These are phyloP conservation scores for Gobio gobio DNA, from an alignment of 2,113 vertebrate genomes.

Conservation along the genomic window DNA sequence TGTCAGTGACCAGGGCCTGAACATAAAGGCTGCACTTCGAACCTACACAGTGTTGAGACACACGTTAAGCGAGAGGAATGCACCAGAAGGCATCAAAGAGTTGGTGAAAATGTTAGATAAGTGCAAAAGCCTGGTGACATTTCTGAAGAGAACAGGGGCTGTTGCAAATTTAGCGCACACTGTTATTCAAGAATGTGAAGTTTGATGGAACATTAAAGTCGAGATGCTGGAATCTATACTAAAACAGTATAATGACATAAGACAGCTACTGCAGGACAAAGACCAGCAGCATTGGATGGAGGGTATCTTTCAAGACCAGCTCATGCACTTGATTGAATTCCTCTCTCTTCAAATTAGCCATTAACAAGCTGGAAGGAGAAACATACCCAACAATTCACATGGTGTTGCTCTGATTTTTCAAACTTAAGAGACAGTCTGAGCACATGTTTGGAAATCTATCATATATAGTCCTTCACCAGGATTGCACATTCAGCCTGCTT, in stretches of 20 bases:
- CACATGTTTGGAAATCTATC: neutral
- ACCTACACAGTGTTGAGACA: neutral
- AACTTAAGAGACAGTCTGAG: neutral
- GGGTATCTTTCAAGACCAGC: slow-evolving; percentile 20
- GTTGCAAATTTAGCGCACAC: neutral
- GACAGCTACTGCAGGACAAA: neutral
- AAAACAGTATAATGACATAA: slow-evolving; percentile 14
- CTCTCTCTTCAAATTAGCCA: slow-evolving; percentile 38
- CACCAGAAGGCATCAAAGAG: neutral
- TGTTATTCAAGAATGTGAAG: slow-evolving; percentile 23
- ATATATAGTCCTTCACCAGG: neutral
- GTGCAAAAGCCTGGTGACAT: neutral
- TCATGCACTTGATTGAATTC: slow-evolving; percentile 33
- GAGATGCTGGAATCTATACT: slow-evolving; percentile 33
- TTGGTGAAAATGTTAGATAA: neutral
- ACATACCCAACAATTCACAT: slow-evolving; percentile 29
- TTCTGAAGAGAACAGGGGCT: neutral
- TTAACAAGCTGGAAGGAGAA: slow-evolving; percentile 35
- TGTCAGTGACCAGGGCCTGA: neutral
- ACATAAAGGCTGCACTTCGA: neutral
- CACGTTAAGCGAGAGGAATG: neutral
- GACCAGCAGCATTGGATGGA: too few relatives aligned
- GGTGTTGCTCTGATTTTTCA: neutral
- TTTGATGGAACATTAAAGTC: slow-evolving; percentile 45
- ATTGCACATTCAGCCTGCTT: neutral